These are phyloP conservation scores for Emmelina monodactyla DNA, from an alignment of 2,888 invertebrate genomes.

Conservation along the genomic window DNA sequence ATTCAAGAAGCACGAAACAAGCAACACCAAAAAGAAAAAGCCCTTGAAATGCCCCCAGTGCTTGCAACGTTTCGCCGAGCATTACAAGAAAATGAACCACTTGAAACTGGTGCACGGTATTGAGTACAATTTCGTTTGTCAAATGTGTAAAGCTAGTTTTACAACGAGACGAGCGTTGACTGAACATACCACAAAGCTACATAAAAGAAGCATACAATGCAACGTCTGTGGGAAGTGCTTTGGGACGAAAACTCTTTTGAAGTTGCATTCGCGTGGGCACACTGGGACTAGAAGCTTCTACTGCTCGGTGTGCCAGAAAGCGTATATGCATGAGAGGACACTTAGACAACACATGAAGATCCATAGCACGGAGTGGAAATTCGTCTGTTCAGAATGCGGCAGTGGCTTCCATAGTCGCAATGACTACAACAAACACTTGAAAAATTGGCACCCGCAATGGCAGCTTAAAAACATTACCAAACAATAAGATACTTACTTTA, in stretches of 20 bases:
- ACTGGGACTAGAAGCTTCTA: constrained; percentile 49
- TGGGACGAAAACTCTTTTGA: constrained; percentile 40
- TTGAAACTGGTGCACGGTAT: constrained; percentile 48
- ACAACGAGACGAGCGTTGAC: constrained; percentile 45
- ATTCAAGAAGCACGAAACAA: constrained; percentile 44
- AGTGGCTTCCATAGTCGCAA: constrained; percentile 16
- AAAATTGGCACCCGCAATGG: constrained; percentile 47
- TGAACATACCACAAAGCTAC: constrained; percentile 47
- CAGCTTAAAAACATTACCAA: constrained; percentile 38
- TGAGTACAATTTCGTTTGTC: constrained; percentile 45
- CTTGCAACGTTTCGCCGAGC: constrained; percentile 48
- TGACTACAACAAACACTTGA: background rate
- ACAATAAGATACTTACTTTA: too few species aligned
- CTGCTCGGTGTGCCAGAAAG: constrained; percentile 44
- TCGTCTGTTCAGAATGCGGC: constrained; percentile 41
- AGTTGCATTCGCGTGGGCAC: constrained; percentile 48
- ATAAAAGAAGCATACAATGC: constrained; percentile 49
- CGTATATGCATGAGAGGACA: constrained; percentile 52
- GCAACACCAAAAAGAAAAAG: constrained; percentile 39
- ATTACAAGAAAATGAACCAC: constrained; percentile 54
- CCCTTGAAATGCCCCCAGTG: constrained; percentile 55
- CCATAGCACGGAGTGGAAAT: constrained; percentile 41
- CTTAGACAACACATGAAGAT: constrained; percentile 49
- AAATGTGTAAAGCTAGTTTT: constrained; percentile 35
- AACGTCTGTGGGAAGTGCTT: constrained; percentile 50